Evolutionary conservation across 2,888 invertebrate genomes (phyloP).

Genomic region (Caenorhabditis sulstoni): DNA sequence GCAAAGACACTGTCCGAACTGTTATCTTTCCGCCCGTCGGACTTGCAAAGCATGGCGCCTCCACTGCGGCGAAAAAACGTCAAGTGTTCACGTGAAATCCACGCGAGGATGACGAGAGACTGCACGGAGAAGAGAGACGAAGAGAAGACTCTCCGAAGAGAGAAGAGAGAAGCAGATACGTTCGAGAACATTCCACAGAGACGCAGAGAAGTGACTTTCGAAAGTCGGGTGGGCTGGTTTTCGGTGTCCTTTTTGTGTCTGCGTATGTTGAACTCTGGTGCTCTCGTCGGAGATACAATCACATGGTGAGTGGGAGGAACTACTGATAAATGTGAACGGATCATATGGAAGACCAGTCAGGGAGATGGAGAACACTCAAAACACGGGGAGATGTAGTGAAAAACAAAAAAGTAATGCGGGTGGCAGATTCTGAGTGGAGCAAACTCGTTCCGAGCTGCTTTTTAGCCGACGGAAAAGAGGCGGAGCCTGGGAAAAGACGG

Average conservation of each 20-base stretch:
- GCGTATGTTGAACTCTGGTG: constrained; percentile 20
- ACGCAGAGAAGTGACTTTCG: constrained; percentile 52
- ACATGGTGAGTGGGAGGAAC: constrained; percentile 17
- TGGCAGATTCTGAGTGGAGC: neutral
- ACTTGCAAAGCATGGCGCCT: constrained; percentile 39
- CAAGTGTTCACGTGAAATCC: constrained; percentile 48
- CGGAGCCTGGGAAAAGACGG: no score
- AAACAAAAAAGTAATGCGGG: constrained; percentile 23
- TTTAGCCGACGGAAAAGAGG: no score
- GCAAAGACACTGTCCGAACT: constrained; percentile 50
- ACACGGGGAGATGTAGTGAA: constrained; percentile 1
- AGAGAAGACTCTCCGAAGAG: constrained; percentile 10
- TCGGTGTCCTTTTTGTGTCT: constrained; percentile 36
- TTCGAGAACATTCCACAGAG: constrained; percentile 42
- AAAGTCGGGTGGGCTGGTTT: constrained; percentile 47
- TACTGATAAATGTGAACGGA: constrained; percentile 33
- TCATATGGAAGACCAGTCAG: constrained; percentile 2
- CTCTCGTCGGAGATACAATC: constrained; percentile 16
- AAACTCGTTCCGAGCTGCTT: neutral
- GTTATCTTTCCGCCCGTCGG: constrained; percentile 40
- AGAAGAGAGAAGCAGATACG: constrained; percentile 5
- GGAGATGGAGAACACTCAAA: constrained; percentile 9
- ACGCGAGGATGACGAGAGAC: constrained; percentile 30
- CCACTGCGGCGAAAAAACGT: constrained; percentile 35
- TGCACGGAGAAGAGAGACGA: constrained; percentile 6